Evolutionary conservation across 2,888 invertebrate species (phyloP).

Genomic region (Tinea trinotella): DNA sequence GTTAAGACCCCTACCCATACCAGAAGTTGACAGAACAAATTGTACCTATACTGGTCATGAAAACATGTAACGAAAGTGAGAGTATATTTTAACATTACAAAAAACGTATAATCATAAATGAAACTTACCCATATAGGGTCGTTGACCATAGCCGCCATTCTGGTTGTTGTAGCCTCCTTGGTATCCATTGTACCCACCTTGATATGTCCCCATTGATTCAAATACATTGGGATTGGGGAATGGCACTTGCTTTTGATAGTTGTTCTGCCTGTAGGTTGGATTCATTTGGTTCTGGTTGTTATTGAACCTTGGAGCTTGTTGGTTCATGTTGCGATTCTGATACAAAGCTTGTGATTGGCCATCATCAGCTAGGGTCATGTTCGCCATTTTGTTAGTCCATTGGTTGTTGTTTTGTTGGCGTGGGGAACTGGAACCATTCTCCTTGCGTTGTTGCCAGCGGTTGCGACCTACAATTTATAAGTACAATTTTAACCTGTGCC

Average conservation of each 20-base stretch:
- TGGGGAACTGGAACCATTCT: slow-evolving; percentile 64
- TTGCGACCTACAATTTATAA: slow-evolving; percentile 54
- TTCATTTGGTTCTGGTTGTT: slow-evolving; percentile 55
- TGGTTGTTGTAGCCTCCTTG: slow-evolving; percentile 67
- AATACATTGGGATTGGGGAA: slow-evolving; percentile 74
- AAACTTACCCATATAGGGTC: slow-evolving; percentile 58
- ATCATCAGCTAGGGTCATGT: slow-evolving; percentile 39
- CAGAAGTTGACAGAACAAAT: slow-evolving; percentile 14
- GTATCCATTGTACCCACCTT: slow-evolving; percentile 62
- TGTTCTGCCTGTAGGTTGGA: slow-evolving; percentile 57
- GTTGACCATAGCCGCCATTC: slow-evolving; percentile 56
- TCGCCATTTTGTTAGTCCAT: slow-evolving; percentile 67
- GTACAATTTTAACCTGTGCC: too few species aligned
- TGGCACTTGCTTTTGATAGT: slow-evolving; percentile 64
- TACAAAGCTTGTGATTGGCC: slow-evolving; percentile 30
- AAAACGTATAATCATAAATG: neutral
- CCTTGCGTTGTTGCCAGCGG: slow-evolving; percentile 76
- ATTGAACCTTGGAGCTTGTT: slow-evolving; percentile 62
- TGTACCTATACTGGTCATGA: slow-evolving; percentile 13
- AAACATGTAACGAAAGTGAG: neutral
- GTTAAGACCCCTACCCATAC: too few species aligned
- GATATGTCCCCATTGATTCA: slow-evolving; percentile 71
- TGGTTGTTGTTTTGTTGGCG: slow-evolving; percentile 61
- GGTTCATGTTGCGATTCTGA: slow-evolving; percentile 29
- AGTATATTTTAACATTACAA: neutral